Evolutionary conservation across 2,888 invertebrate genomes (phyloP), one percentile per base, ranked within the genome.

Genomic region (Agrochola lychnidis): DNA sequence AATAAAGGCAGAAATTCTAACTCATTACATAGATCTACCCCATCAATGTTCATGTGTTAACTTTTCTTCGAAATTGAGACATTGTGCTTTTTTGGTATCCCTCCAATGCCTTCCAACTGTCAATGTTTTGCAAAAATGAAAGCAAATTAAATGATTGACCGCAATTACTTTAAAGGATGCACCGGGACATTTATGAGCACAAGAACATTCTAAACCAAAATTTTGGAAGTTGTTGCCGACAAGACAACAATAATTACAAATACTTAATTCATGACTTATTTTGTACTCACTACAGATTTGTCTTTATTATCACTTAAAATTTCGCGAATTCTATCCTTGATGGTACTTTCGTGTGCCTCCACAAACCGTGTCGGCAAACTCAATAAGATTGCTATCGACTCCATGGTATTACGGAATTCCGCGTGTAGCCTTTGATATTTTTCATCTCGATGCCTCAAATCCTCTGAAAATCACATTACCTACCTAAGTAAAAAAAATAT

Each of bases 251-350:
- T 4, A n/a, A 73, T 73, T 14, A 36, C 1, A 16, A 19, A 45
- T 14, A 25, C 30, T 67, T 61, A 45, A 7, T 19, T 30, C 2
- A 22, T 71, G 10, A 63, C 19, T 12, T 0, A 25, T 14, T 82
- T 22, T 75, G 51, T 81, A 93, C 97, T 94, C 97, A 98, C 98
- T 94, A 98, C 97, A 88, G 97, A 96, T 95, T 98, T 98, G 83
- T 98, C 98, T 93, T 98, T 98, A 92, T 98, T 98, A 78, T 98
- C 98, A 78, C 97, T 97, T 48, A 98, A 94, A 64, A 98, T 97
- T 93, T 98, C 98, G 30, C 98, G 97, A 73, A 98, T 97, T 83
- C 98, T 97, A 82, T 98, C 98, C 92, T 98, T 98, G 81, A 99
- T 98, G 53, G 98, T 97, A 70, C 97, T 97, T 92, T 98, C 98